Conservation (phyloP, 2,888 invertebrate species). For the Pediacus dermestoides region DNA sequence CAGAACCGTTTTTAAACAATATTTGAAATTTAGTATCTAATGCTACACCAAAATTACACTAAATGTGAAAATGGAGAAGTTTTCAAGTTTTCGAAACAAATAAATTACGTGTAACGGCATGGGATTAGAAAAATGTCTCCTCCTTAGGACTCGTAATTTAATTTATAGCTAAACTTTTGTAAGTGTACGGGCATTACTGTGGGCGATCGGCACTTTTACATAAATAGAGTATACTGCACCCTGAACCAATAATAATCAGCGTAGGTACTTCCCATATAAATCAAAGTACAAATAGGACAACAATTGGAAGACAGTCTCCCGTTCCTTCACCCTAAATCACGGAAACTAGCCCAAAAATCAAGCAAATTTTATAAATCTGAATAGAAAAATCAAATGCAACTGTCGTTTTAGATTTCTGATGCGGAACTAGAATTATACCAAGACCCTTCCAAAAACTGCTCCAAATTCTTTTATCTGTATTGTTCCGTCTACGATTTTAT, state of each 20-base stretch:
- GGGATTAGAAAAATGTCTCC: too few species aligned
- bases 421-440: slow-evolving; percentile 20
- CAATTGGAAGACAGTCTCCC: slow-evolving; percentile 1
- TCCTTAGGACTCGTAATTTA: too few species aligned
- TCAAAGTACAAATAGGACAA: slow-evolving; percentile 1
- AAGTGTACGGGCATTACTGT: background rate
- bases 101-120: too few species aligned
- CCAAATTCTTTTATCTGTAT: slow-evolving; percentile 33
- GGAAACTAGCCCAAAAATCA: slow-evolving; percentile 1
- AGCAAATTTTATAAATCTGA: background rate
- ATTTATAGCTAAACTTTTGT: too few species aligned
- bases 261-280: slow-evolving; percentile 1
- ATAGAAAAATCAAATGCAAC: slow-evolving; percentile 2
- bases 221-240: background rate
- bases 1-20: too few species aligned
- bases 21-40: too few species aligned
- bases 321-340: background rate
- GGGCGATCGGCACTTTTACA: slow-evolving; percentile 1
- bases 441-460: slow-evolving; percentile 28
- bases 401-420: slow-evolving; percentile 16
- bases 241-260: background rate
- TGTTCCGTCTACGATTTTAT: slow-evolving; percentile 21
- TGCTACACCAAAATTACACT: too few species aligned
- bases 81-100: too few species aligned
- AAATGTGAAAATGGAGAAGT: too few species aligned